Conservation (phyloP, 35 echinoderm and acorn worm genomes). For the Apostichopus californicus region DNA sequence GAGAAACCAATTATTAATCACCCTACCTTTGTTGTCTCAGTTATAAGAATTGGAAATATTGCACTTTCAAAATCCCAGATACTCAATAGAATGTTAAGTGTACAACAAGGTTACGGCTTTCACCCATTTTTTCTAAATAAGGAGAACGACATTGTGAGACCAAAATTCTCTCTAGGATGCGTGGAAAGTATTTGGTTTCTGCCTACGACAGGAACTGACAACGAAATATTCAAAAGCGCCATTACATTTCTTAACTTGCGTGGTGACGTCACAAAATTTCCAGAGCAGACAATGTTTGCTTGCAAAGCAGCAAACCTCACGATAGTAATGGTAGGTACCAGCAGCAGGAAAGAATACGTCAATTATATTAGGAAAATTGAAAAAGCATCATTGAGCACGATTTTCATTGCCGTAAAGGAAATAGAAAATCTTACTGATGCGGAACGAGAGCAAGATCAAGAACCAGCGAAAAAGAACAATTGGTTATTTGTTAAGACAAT, state of each 20-base stretch:
- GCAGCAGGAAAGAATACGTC: not conserved
- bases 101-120: not conserved
- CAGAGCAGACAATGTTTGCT: not conserved
- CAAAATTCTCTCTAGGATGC: not conserved
- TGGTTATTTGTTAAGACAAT: not conserved
- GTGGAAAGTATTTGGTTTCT: conserved; percentile 7
- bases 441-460: not conserved
- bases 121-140: not conserved
- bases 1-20: conserved; percentile 12
- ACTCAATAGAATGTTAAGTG: not conserved
- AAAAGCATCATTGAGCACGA: not conserved
- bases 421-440: not conserved
- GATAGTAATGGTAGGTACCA: not conserved
- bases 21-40: not conserved
- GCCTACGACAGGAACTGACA: not conserved
- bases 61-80: not conserved
- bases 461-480: not conserved
- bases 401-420: not conserved
- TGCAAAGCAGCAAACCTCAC: not conserved
- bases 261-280: not conserved
- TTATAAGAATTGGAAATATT: not conserved
- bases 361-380: not conserved
- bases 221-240: not conserved
- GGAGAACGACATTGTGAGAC: not conserved
- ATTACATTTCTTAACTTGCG: not conserved